Percentiles rank a stretch among this genome's conserved stretches.
phyloP scores from a whole-genome alignment of 2,888 invertebrate genomes.

The Rugalucina vietnamica region DNA sequence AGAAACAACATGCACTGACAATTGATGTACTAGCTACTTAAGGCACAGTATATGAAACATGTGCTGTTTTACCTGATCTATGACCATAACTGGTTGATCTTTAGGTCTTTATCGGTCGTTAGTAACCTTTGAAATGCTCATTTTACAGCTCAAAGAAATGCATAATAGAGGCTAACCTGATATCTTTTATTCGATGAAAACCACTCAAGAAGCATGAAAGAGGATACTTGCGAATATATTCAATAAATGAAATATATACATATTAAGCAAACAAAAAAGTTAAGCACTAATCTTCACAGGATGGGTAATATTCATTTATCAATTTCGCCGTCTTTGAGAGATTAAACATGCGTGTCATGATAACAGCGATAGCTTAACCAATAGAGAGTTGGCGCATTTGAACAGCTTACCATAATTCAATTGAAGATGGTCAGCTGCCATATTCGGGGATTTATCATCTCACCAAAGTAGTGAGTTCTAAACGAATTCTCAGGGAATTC shows the following conservation, averaged over 20 bases:
- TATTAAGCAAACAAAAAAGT: neutral
- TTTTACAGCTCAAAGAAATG: neutral
- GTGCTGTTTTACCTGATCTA: too few species aligned
- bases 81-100: neutral
- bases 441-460: too few species aligned
- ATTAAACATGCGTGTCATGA: neutral
- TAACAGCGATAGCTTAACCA: neutral
- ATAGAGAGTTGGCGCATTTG: neutral
- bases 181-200: neutral
- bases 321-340: neutral
- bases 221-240: neutral
- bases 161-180: neutral
- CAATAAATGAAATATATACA: neutral
- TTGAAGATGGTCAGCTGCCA: too few species aligned
- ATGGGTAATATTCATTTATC: neutral
- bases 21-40: too few species aligned
- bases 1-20: too few species aligned
- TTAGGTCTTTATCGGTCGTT: neutral
- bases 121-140: neutral
- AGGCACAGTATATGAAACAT: too few species aligned
- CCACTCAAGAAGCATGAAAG: neutral
- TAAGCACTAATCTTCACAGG: neutral
- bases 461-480: too few species aligned
- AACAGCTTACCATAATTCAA: too few species aligned
- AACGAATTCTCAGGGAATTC: too few species aligned